Evolutionary conservation across 2,113 vertebrate species (phyloP), one percentile per base, ranked within the genome.

Genomic region (Paraplagusia blochii): DNA sequence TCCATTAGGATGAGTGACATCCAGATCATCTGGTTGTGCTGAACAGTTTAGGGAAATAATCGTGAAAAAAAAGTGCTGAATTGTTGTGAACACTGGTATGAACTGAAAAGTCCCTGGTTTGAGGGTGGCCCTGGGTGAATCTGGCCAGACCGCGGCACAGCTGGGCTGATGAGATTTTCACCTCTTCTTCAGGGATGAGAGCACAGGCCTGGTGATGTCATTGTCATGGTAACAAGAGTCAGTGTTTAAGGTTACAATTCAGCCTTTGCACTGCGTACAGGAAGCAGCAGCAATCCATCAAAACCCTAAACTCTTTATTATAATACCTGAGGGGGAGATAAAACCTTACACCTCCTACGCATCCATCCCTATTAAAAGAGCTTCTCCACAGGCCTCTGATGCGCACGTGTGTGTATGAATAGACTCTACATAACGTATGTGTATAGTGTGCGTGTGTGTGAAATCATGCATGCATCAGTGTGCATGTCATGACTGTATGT

Each of bases 201-300:
- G 49, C 53, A 64, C 39, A 42, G 33, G 50, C 51, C 40, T 38
- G 47, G 36, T 83, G 79, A 82, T 80, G 78, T 81, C 67, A 83
- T 79, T 16, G 58, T 69, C 76, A 79, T 78, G 72, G 81, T 63
- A 80, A 83, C 80, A 52, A 34, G 49, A 53, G 72, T 70, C 68
- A 64, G 35, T 78, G 76, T 73, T 83, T 69, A 3, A 79, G 53
- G 16, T 48, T 49, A 19, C 59, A 66, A 71, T 61, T 79, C 13
- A 67, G 75, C 61, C 57, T 17, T 42, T 48, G 49, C 33, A 22
- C 70, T 65, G 58, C 72, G 74, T 65, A 78, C 76, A 82, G 81
- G 74, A 87, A 86, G 69, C 74, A 52, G 36, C n/a, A 71, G 83
- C 67, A 58, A 86, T 88, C 81, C 66, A 74, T 85, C 83, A 74